Evolutionary conservation across 2,797 vertebrate species (phyloP), one percentile per base, ranked within the genome.

Genomic region (Microctenopoma steveboyesi): DNA sequence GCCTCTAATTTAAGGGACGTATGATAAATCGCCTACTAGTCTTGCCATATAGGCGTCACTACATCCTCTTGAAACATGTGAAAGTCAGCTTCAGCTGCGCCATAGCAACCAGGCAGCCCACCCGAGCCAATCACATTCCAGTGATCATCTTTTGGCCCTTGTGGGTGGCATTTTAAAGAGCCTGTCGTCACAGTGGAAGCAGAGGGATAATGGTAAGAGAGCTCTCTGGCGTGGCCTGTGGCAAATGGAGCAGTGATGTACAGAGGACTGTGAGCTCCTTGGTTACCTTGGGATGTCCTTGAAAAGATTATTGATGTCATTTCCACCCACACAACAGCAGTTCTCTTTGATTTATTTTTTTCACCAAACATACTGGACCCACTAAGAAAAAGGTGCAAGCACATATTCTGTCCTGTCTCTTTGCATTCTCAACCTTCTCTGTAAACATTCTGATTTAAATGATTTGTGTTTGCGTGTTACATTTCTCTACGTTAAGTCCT

Each of bases 1-100:
- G 78, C 62, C 74, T 86, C 89, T 87, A 90, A 90, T 90, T 89
- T 86, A 81, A 88, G 84, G 81, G 57, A 74, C 81, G 39, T 62
- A 42, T 83, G 82, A 90, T 69, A 59, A 80, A 90, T 91, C 80
- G 78, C 84, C 78, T 22, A n/a, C 28, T 60, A n/a, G 54, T 50
- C 55, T 5, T 55, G 7, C 67, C 58, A 46, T 64, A 50, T 25
- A 72, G 65, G 40, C 79, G 67, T 85, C 81, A 73, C 57, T 7
- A 67, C 79, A 4, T 78, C 81, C 74, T 81, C 80, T 50, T 0
- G 11, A 82, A 54, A 83, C 48, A n/a, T 47, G n/a, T 57, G 51
- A 72, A 69, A 58, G 60, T 62, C 62, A 46, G 28, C 47, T 15
- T 68, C 10, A 45, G 25, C 39, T 18, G 51, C 79, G 80, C 70